Conservation (phyloP, 1,140 invertebrate genomes). For the Brachionus paranguensis region DNA sequence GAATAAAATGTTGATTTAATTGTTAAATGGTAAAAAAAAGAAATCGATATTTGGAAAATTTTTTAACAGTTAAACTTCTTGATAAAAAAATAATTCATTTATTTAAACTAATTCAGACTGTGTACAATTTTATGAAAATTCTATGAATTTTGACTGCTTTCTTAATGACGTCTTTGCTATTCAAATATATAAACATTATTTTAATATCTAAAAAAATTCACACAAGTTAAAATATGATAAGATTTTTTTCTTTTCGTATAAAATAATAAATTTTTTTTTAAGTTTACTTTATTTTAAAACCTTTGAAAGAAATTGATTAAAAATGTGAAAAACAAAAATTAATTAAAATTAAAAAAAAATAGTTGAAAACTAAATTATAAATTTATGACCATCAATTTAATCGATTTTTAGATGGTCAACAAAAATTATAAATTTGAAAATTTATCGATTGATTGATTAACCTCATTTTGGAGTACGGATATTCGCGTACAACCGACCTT, state of each 20-base stretch:
- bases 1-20: too few relatives aligned
- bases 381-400: not conserved
- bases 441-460: not conserved
- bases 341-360: not conserved
- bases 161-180: not conserved
- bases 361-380: not conserved
- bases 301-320: too few relatives aligned
- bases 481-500: not conserved
- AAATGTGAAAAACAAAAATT: not conserved
- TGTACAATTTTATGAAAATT: not conserved
- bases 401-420: not conserved
- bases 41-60: too few relatives aligned
- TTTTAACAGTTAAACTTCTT: too few relatives aligned
- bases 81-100: not conserved
- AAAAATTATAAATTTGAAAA: not conserved
- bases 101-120: not conserved
- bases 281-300: too few relatives aligned
- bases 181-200: not conserved
- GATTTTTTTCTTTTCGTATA: too few relatives aligned
- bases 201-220: not conserved
- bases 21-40: too few relatives aligned
- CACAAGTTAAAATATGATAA: not conserved
- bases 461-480: not conserved
- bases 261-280: too few relatives aligned
- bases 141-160: not conserved